Base-by-base conservation (phyloP, 2,113 vertebrate genomes). In the Anhinga anhinga region DNA sequence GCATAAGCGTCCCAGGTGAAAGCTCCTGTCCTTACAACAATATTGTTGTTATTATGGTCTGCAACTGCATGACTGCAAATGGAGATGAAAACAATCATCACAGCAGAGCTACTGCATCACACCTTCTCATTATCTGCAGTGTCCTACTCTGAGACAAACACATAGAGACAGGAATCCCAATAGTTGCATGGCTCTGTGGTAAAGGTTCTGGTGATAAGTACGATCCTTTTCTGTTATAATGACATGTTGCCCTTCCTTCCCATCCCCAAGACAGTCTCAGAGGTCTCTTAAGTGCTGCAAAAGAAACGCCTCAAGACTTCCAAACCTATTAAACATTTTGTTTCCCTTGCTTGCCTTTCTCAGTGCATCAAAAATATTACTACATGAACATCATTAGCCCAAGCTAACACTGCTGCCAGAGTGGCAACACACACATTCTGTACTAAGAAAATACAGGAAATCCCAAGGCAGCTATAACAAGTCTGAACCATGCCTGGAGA, bases 131-230 rank as follows among this genome's bases (percentile, higher is more conserved):
- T 42, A 40, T 34, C 45, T 82, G 27, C 38, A 69, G 40, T 16
- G 22, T 42, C 52, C 29, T 8, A 38, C 10, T 55, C 74, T 21
- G 30, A 82, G 44, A 55, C n/a, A 74, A 65, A 53, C 18, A 44
- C 1, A 36, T 16, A 49, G 40, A 56, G 25, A 70, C 29, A 63
- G 72, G 26, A 27, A 70, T 4, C 40, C 12, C 0, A 0, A 5
- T 0, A 49, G 5, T 8, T 16, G 5, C 0, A 26, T 2, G 5
- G 25, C 17, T 47, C 3, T 15, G 26, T 13, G 1, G 29, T 45
- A 61, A 74, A 69, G 23, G 4, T 16, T 76, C 15, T 66, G 15
- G 15, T 6, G 20, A 2, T 30, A 40, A 20, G 8, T 14, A 32
- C 0, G 0, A 38, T 26, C 9, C 25, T 69, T 34, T 86, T 40